These are phyloP conservation scores for Leptopilina myrica DNA, from an alignment of 2,888 invertebrate species.

Conservation along the genomic window DNA sequence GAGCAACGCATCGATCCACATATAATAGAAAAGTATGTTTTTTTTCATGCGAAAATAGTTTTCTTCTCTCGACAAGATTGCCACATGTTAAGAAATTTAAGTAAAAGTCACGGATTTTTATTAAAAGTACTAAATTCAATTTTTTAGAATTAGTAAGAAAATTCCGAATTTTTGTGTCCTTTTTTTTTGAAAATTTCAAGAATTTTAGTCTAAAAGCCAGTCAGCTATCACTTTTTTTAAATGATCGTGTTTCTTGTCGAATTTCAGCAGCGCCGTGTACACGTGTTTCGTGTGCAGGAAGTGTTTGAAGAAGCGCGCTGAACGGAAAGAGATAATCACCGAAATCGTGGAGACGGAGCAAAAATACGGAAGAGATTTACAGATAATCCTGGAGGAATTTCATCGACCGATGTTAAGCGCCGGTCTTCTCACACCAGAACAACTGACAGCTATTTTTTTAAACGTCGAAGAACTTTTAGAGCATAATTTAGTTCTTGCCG, in stretches of 20 bases:
- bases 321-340: constrained; percentile 94
- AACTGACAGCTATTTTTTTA: constrained; percentile 93
- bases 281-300: constrained; percentile 91
- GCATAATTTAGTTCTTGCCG: constrained; percentile 90
- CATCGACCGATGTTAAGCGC: constrained; percentile 95
- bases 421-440: constrained; percentile 92
- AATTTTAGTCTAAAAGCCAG: too few species aligned
- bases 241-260: too few species aligned
- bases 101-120: too few species aligned
- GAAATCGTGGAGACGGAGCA: constrained; percentile 98
- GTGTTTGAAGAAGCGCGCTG: constrained; percentile 91
- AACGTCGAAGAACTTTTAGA: constrained; percentile 95
- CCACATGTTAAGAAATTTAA: too few species aligned
- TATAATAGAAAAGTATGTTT: constrained; percentile 80
- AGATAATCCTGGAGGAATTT: constrained; percentile 95
- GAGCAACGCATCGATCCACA: constrained; percentile 88
- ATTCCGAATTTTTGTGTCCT: too few species aligned
- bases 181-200: too few species aligned
- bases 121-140: too few species aligned
- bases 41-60: not conserved
- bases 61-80: too few species aligned
- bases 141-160: too few species aligned
- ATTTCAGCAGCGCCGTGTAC: constrained; percentile 81
- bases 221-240: too few species aligned
- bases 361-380: constrained; percentile 94